phyloP scores from a whole-genome alignment of 2,888 invertebrate species.

The Melieria omissa region DNA sequence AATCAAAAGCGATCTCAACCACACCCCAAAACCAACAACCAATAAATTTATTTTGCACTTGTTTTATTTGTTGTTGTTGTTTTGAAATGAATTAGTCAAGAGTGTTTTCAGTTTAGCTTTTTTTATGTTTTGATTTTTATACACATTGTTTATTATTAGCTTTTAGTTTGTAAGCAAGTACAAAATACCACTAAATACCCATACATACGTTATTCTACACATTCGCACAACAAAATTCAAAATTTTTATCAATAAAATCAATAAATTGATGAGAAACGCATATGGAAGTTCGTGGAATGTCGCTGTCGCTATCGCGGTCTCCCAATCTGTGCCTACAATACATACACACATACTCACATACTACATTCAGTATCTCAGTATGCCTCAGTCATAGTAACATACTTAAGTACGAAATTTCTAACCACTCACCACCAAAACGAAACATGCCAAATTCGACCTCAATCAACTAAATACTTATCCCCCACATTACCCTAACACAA shows the following conservation, averaged over 20 bases:
- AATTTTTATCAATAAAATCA: conserved; percentile 11
- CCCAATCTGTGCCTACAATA: conserved; percentile 67
- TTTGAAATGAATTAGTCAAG: no score
- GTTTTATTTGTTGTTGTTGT: no score
- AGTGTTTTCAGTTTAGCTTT: not conserved
- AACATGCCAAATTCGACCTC: not conserved
- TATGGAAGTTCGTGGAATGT: conserved; percentile 66
- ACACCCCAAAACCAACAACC: no score
- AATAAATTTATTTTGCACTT: no score
- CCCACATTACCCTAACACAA: no score
- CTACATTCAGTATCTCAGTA: conserved; percentile 18
- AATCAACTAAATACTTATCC: not conserved
- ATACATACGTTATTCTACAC: conserved; percentile 8
- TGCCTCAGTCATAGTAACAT: conserved; percentile 22
- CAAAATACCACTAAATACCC: conserved; percentile 4
- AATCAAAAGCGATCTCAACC: conserved; percentile 4
- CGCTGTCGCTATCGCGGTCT: conserved; percentile 69
- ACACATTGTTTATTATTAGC: conserved; percentile 16
- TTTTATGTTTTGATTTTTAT: not conserved
- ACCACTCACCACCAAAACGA: not conserved
- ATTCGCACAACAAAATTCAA: conserved; percentile 15
- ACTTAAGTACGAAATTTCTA: conserved; percentile 7
- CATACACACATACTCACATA: conserved; percentile 28
- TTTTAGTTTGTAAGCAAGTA: not conserved
- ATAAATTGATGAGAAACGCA: conserved; percentile 48